Percentiles rank a stretch among this genome's conserved stretches.
Evolutionary conservation across 2,888 invertebrate species (phyloP).

Genomic region (Agrenia bidenticulata): DNA sequence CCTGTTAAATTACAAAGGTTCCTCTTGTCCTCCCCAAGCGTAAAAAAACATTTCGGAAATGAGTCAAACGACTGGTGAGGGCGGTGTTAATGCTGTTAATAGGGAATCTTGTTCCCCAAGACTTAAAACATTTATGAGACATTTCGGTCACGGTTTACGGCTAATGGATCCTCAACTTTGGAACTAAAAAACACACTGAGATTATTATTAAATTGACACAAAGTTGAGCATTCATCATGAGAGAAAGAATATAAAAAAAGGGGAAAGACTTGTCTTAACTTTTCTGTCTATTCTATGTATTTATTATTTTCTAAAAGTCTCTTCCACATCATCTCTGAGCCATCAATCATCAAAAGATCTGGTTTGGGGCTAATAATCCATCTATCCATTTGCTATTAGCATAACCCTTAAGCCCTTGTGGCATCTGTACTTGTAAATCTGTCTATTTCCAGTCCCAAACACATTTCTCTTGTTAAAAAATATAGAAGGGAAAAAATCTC

Average conservation of each 20-base stretch:
- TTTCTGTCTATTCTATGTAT: no score
- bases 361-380: constrained; percentile 12
- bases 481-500: not conserved
- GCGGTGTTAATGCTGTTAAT: not conserved
- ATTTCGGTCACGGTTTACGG: not conserved
- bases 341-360: constrained; percentile 17
- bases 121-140: constrained; percentile 8
- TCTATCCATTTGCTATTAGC: constrained; percentile 10
- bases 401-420: constrained; percentile 18
- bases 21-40: no score
- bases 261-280: no score
- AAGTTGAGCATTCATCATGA: constrained; percentile 8
- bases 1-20: no score
- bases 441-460: constrained; percentile 33
- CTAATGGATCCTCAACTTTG: no score
- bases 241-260: no score
- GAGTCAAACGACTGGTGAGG: no score
- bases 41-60: no score
- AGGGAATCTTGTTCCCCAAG: not conserved
- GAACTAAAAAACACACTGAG: not conserved
- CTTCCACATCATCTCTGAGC: not conserved
- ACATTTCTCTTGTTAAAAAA: constrained; percentile 17
- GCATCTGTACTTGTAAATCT: constrained; percentile 31
- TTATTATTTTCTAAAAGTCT: no score
- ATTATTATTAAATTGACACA: constrained; percentile 9